Evolutionary conservation across 2,113 vertebrate species (phyloP), one percentile per base, ranked within the genome.

Genomic region (Neotoma lepida): DNA sequence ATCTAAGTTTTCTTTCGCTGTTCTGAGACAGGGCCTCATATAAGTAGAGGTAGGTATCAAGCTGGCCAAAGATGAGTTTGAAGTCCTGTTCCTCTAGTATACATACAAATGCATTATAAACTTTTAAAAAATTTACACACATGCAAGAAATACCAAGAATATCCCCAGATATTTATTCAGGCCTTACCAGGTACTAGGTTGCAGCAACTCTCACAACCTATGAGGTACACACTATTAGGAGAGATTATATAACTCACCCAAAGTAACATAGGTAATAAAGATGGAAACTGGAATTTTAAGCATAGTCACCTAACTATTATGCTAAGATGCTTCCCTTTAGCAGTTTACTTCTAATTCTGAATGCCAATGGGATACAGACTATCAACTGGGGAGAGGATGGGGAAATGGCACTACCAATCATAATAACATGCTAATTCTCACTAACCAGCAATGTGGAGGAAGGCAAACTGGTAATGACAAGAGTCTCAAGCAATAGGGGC

Each of bases 201-300:
- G 10, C 30, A 76, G 49, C 28, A 77, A 78, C 51, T 20, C n/a
- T 66, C 30, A 81, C 51, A 88, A 86, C 61, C 56, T 76, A 41
- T 63, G 33, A 78, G 24, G 64, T 90, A 89, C 94, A 87, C 17
- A 64, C 39, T 74, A 86, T 81, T 49, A 95, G 24, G 17, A 88
- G 49, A 86, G 20, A 13, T 78, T 88, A 81, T 35, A 17, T 70
- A 93, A 95, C 44, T 77, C 90, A 61, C 2, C 17, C 39, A 66
- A 92, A 93, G 39, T 77, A 85, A 88, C 39, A 68, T 41, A 86
- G 17, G 13, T 81, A 94, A 88, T 70, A 88, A 96, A 88, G 30
- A 35, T 76, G 20, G 88, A 54, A 88, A 93, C 39, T 70, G 41
- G 44, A 82, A 94, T 94, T 89, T 85, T 56, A 93, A 89, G 24